Base-by-base conservation (phyloP, 2,113 vertebrate species). In the Casuarius casuarius region DNA sequence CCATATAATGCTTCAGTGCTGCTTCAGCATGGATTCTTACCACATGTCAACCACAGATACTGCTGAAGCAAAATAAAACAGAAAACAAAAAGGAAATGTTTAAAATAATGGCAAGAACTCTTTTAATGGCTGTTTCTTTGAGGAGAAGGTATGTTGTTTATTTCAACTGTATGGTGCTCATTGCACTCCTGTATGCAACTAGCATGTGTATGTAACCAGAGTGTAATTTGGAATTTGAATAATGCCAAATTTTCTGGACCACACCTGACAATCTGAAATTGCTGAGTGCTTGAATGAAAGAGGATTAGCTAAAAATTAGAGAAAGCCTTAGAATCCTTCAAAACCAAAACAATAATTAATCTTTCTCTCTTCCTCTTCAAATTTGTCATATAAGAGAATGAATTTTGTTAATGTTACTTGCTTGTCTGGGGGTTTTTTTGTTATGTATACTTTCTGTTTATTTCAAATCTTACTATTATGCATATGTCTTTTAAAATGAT, bases 141-240 rank as follows among this genome's bases (percentile, higher is more conserved):
- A 56, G 56, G 22, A 81, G 40, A 76, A 76, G 35, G 18, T 29
- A 15, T 1, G 1, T 26, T 42, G 12, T 67, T 10, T 56, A 54
- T 78, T 77, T 38, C 31, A n/a, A 61, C 44, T n/a, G 54, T 4
- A 0, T 17, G 44, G 40, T 25, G 16, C 4, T 1, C 23, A 20
- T 8, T 1, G 4, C 20, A 21, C n/a, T 44, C 46, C 31, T 38
- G 5, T 0, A 8, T 5, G 21, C 63, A 77, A 42, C 18, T 8
- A 15, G 7, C 22, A 22, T 49, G 31, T 22, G 20, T 4, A 10
- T 48, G n/a, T 38, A 17, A 84, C 23, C 28, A 40, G 51, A 78
- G 38, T 1, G 20, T 20, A 44, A 44, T 31, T 31, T 58, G 28
- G 29, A 58, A n/a, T 68, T 46, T 72, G 4, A 10, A 21, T 84